Evolutionary conservation across 53 echinoderm and acorn worm species (phyloP).

Genomic region (Astropecten irregularis): DNA sequence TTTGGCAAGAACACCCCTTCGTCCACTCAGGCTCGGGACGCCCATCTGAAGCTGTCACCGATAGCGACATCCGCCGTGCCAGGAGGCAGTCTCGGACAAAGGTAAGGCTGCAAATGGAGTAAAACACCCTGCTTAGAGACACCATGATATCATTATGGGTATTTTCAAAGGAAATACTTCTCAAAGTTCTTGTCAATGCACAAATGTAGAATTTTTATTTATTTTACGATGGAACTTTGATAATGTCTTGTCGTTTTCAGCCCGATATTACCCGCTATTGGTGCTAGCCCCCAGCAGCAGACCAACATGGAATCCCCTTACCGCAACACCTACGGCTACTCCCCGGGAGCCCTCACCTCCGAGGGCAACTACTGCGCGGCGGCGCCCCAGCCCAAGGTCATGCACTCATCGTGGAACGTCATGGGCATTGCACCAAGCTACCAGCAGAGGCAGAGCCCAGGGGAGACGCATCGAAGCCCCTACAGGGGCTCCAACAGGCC

Average conservation of each 20-base stretch:
- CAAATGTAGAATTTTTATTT: too few species aligned
- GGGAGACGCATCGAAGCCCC: slow-evolving; percentile 3
- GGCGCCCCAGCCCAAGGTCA: slow-evolving; percentile 49
- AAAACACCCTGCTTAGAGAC: too few species aligned
- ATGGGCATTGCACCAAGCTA: slow-evolving; percentile 82
- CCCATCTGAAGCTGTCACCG: slow-evolving; percentile 71
- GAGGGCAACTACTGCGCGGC: slow-evolving; percentile 69
- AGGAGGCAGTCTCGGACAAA: slow-evolving; percentile 22
- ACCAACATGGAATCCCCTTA: not conserved
- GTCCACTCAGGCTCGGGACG: slow-evolving; percentile 48
- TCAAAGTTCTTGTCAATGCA: too few species aligned
- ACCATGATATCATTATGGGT: too few species aligned
- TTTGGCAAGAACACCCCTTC: slow-evolving; percentile 55
- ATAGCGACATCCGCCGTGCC: slow-evolving; percentile 49
- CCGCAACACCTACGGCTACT: slow-evolving; percentile 1
- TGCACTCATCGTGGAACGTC: slow-evolving; percentile 88
- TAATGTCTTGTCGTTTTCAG: not conserved
- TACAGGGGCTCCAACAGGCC: slow-evolving; percentile 27
- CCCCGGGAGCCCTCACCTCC: slow-evolving; percentile 50
- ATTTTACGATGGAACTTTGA: not conserved
- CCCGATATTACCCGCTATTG: slow-evolving; percentile 39
- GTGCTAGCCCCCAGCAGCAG: not conserved
- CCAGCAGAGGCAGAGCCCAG: slow-evolving; percentile 35
- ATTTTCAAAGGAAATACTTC: too few species aligned
- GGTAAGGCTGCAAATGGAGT: not conserved